Percentiles rank a stretch among this genome's conserved stretches.
These are phyloP conservation scores for Styela clava DNA, from an alignment of 23 tunicate species.

Conservation along the genomic window DNA sequence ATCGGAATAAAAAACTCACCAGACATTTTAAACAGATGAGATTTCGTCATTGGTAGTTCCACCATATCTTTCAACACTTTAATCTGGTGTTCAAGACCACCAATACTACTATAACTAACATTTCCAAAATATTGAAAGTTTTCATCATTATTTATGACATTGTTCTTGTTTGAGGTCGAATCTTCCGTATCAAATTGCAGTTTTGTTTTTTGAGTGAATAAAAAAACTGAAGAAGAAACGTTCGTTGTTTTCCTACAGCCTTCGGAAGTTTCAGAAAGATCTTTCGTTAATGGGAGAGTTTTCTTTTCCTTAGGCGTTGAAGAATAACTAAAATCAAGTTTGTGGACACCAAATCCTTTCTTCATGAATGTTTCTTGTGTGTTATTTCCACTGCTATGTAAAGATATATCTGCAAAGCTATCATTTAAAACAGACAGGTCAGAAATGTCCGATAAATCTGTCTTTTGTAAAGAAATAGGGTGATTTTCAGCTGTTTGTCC, in stretches of 20 bases:
- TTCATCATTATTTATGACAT: background rate
- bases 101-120: constrained; percentile 36
- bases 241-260: background rate
- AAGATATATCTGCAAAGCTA: background rate
- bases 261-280: background rate
- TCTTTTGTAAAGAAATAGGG: background rate
- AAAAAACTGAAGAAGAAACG: background rate
- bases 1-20: constrained; percentile 18
- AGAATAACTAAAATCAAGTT: background rate
- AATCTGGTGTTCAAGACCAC: constrained; percentile 54
- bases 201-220: constrained; percentile 6
- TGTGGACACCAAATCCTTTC: background rate
- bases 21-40: constrained; percentile 23
- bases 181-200: background rate
- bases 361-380: background rate
- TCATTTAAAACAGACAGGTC: background rate
- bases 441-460: background rate
- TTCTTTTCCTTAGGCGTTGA: background rate
- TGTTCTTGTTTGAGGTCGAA: background rate
- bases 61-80: constrained; percentile 35
- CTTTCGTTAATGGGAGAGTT: background rate
- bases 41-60: constrained; percentile 39
- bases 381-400: background rate
- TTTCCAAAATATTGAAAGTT: background rate
- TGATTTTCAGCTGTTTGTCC: background rate